These are phyloP conservation scores for Asarcornis scutulata DNA, from an alignment of 2,113 vertebrate genomes.

Conservation along the genomic window DNA sequence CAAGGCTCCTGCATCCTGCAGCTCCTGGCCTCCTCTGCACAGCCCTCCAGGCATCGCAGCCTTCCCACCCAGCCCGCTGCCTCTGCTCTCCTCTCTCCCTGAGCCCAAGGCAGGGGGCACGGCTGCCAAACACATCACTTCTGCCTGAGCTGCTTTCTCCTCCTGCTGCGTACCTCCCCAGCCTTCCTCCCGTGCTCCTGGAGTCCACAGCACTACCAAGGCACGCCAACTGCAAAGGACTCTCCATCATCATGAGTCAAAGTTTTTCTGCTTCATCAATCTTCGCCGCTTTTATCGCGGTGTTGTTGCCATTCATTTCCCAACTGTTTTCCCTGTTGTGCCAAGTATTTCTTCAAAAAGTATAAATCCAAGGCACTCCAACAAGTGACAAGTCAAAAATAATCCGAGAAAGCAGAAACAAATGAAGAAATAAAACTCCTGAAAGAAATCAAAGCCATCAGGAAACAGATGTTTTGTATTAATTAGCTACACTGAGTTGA, in stretches of 20 bases:
- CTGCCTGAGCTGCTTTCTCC: neutral
- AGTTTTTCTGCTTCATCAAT: slow-evolving; percentile 22
- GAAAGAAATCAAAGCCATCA: slow-evolving; percentile 43
- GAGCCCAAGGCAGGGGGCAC: neutral
- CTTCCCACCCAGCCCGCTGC: neutral
- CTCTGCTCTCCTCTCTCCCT: neutral
- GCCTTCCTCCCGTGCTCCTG: neutral
- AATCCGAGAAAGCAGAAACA: slow-evolving; percentile 57
- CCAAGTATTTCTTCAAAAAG: slow-evolving; percentile 56
- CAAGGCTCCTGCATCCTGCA: neutral
- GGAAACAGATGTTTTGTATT: slow-evolving; percentile 56
- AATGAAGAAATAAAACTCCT: slow-evolving; percentile 16
- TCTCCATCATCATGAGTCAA: slow-evolving; percentile 1
- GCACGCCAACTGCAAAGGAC: neutral
- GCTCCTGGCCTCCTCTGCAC: neutral
- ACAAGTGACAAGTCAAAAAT: slow-evolving; percentile 38
- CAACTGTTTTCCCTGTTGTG: slow-evolving; percentile 30
- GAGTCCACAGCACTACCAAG: neutral
- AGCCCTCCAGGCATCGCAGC: neutral
- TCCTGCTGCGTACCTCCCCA: neutral
- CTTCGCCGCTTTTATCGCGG: slow-evolving; percentile 1
- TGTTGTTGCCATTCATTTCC: neutral
- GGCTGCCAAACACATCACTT: neutral
- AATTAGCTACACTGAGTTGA: slow-evolving; percentile 36
- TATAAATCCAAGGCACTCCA: slow-evolving; percentile 32